A percentile compares a stretch with the other conserved stretches of the same genome.
These are phyloP conservation scores for Balaeniceps rex DNA, from an alignment of 2,113 vertebrate genomes.

Conservation along the genomic window DNA sequence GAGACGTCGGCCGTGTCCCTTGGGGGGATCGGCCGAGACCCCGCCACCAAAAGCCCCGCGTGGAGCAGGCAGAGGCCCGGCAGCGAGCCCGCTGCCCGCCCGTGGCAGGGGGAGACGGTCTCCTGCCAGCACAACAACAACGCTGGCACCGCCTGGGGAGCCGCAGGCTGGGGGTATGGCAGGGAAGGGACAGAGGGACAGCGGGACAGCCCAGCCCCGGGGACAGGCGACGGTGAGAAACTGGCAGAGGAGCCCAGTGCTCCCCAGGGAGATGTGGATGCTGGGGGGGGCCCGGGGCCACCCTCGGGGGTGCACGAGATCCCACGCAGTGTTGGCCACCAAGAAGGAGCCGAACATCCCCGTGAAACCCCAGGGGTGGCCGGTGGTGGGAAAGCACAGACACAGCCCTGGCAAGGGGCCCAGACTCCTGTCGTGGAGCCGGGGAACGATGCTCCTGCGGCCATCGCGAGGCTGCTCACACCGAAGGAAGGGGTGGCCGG, in stretches of 20 bases:
- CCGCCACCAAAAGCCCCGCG: neutral
- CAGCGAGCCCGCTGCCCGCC: neutral
- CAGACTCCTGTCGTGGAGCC: fast-evolving
- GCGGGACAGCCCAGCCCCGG: neutral
- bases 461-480: neutral
- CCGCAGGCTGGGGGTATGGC: neutral
- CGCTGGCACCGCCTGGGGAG: neutral
- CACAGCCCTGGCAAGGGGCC: fast-evolving
- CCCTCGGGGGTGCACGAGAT: fast-evolving
- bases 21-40: neutral
- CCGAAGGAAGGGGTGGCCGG: neutral
- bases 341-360: neutral
- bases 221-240: fast-evolving
- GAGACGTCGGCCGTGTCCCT: neutral
- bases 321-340: neutral
- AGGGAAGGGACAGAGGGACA: neutral
- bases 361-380: fast-evolving
- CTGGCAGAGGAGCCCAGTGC: neutral
- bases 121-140: constrained; percentile 60
- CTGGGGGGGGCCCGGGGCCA: fast-evolving
- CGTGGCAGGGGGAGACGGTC: constrained; percentile 51
- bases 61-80: neutral
- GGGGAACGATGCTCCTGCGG: fast-evolving
- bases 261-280: fast-evolving
- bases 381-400: neutral